Conservation (phyloP, 2,888 invertebrate genomes). For the Achlya flavicornis region DNA sequence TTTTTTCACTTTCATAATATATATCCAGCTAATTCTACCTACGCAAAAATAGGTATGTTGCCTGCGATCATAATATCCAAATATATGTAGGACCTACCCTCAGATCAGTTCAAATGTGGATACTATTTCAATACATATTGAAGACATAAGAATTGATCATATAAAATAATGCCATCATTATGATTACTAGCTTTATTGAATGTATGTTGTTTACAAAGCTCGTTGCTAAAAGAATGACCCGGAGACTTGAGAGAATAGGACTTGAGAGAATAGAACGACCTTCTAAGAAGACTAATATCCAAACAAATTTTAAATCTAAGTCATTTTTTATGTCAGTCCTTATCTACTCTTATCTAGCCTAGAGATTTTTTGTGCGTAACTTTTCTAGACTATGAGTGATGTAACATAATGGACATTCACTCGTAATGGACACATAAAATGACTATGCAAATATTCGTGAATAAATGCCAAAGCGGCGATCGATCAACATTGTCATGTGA, state of each 20-base stretch:
- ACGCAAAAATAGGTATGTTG: not conserved
- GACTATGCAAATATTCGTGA: slow-evolving; percentile 44
- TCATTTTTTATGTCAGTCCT: slow-evolving; percentile 35
- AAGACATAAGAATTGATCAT: no score
- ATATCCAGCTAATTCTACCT: not conserved
- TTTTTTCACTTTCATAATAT: slow-evolving; percentile 12
- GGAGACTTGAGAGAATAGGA: slow-evolving; percentile 14
- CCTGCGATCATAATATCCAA: not conserved
- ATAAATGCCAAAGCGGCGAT: slow-evolving; percentile 39
- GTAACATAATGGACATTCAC: slow-evolving; percentile 23
- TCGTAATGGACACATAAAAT: slow-evolving; percentile 21
- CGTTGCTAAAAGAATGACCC: not conserved
- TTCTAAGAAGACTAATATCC: slow-evolving; percentile 36
- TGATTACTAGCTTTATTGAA: no score
- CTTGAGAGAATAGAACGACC: slow-evolving; percentile 29
- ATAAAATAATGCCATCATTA: no score
- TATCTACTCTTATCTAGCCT: slow-evolving; percentile 44
- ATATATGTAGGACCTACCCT: no score
- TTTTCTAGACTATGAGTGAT: slow-evolving; percentile 29
- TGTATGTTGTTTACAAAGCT: not conserved
- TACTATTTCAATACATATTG: no score
- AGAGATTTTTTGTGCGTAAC: slow-evolving; percentile 28
- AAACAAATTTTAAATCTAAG: slow-evolving; percentile 42
- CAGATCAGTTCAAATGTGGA: no score
- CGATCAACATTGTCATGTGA: slow-evolving; percentile 48